Base-by-base conservation (phyloP, 2,888 invertebrate genomes). In the Cataglyphis albicans region DNA sequence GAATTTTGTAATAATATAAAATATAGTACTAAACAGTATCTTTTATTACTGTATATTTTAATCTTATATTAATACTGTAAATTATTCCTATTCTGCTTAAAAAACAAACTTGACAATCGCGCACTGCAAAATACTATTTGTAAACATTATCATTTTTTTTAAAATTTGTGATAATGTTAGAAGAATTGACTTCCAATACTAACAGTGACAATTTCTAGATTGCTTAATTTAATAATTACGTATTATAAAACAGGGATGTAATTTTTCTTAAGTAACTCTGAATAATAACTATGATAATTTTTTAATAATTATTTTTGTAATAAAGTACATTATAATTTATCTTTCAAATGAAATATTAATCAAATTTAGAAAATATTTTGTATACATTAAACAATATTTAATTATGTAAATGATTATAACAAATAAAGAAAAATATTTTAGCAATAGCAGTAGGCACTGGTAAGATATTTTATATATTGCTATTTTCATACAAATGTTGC, bases 381-480 rank as follows among this genome's bases (percentile, higher is more conserved):
- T 74, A 52, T 15, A 78, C 21, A 78, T 67, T 67, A n/a, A 75
- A 18, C 9, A n/a, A 55, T 35, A 35, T n/a, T 57, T 52, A 52
- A 25, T 74, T 38, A 70, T 82, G 38, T 82, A 81, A 70, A 55
- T 15, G 15, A 70, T 25, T 52, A 41, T 41, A 44, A 76, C 4
- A 55, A 87, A 86, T 89, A 88, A 88, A 88, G 52, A 9, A 65
- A n/a, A 82, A 65, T 87, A 88, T 88, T 88, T 88, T 84, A 88
- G 82, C 81, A 82, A 80, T 78, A 85, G 82, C 10, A 61, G 4
- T 41, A 41, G 25, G n/a, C 32, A n/a, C 15, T 52, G 52, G 3
- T 52, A n/a, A 41, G 12, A 35, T 48, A 74, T 74, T 74, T 15
- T 48, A 1, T 1, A 59, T 15, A 72, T 2, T 10, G 18, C 25